Percentiles rank a stretch among this genome's conserved stretches.
These are phyloP conservation scores for Pseudomyrmex sp. DNA, from an alignment of 1,140 invertebrate genomes.

Conservation along the genomic window DNA sequence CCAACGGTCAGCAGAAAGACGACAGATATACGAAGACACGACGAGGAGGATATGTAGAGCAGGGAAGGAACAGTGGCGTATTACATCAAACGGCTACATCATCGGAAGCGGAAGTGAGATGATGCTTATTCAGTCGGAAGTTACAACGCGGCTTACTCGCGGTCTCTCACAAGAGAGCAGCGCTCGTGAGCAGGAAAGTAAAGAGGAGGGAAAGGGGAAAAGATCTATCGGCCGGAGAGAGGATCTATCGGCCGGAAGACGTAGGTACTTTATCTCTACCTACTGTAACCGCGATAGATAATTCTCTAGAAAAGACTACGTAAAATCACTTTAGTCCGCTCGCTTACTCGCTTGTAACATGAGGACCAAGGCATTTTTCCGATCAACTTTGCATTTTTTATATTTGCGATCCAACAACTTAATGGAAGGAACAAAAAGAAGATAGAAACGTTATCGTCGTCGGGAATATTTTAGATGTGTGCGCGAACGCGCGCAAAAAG, in stretches of 20 bases:
- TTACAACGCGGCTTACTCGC: constrained; percentile 78
- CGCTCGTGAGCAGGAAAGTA: constrained; percentile 37
- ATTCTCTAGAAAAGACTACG: constrained; percentile 68
- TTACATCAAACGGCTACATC: constrained; percentile 82
- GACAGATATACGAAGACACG: background rate
- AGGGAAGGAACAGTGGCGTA: constrained; percentile 62
- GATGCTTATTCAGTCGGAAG: constrained; percentile 83
- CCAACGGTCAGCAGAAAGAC: constrained; percentile 12
- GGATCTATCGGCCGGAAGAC: constrained; percentile 76
- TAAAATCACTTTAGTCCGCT: constrained; percentile 57
- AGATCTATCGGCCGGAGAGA: constrained; percentile 74
- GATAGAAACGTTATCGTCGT: too few relatives aligned
- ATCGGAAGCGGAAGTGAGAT: constrained; percentile 80
- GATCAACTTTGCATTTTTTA: constrained; percentile 21
- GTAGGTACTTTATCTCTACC: constrained; percentile 75
- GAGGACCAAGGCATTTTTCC: background rate
- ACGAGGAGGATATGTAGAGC: background rate
- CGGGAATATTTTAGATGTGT: too few relatives aligned
- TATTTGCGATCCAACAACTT: too few relatives aligned
- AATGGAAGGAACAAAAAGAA: too few relatives aligned
- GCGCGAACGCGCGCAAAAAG: too few relatives aligned
- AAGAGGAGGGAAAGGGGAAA: constrained; percentile 36
- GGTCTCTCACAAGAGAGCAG: constrained; percentile 68
- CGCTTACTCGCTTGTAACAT: constrained; percentile 33
- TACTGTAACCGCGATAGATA: constrained; percentile 71